Conservation (phyloP, 2,797 vertebrate species). For the Craterocephalus amniculus region DNA sequence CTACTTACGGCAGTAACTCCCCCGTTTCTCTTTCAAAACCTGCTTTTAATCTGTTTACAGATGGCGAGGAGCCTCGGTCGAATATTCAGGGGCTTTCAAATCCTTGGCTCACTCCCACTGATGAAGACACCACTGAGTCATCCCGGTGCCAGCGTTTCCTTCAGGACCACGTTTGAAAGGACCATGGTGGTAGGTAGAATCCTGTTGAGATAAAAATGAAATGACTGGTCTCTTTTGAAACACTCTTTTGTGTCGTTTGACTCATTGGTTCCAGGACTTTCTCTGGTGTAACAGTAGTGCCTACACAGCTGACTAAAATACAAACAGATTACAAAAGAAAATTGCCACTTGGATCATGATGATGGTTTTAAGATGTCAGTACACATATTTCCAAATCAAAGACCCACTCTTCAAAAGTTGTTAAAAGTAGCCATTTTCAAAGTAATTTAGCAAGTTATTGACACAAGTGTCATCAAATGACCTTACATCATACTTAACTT, state of each 20-base stretch:
- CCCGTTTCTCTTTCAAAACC: background rate
- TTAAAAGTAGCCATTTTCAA: background rate
- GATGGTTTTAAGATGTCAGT: no score
- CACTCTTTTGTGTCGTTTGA: background rate
- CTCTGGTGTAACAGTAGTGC: background rate
- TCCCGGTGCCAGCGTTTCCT: background rate
- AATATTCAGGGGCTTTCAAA: conserved; percentile 26
- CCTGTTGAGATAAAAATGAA: background rate
- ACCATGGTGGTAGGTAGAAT: conserved; percentile 67
- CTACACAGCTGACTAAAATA: background rate
- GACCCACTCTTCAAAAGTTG: background rate
- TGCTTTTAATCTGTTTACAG: conserved; percentile 4
- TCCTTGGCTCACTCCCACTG: conserved; percentile 8
- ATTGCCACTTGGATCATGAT: no score
- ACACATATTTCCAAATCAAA: background rate
- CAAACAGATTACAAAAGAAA: background rate
- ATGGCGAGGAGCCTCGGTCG: conserved; percentile 50
- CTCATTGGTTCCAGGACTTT: background rate
- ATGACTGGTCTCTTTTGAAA: background rate
- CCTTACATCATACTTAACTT: no score
- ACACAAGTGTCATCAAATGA: no score
- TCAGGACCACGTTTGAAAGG: conserved; percentile 28
- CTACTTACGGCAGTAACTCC: background rate
- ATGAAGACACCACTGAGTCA: background rate
- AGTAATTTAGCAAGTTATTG: background rate